Conservation (phyloP, 1,140 invertebrate species). For the Heliothis virescens region DNA sequence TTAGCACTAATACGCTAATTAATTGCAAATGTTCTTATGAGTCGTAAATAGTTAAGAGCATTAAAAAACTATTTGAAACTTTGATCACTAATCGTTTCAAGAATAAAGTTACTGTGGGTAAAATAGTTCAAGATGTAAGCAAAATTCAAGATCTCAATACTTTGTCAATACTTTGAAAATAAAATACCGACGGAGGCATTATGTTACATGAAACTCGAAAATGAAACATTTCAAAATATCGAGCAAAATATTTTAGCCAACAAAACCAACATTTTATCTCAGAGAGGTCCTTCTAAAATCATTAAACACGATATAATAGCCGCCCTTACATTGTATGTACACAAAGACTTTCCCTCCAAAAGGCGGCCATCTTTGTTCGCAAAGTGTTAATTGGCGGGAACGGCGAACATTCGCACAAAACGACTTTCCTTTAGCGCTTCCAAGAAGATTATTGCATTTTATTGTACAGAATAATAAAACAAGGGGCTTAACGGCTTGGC, state of each 20-base stretch:
- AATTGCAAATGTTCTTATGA: constrained; percentile 60
- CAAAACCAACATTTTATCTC: constrained; percentile 10
- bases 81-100: constrained; percentile 53
- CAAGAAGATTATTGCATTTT: constrained; percentile 52
- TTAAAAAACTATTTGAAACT: no score
- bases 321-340: constrained; percentile 52
- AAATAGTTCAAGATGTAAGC: no score
- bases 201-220: no score
- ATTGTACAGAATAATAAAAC: constrained; percentile 48
- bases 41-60: constrained; percentile 38
- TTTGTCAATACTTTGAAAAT: neutral
- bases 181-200: no score
- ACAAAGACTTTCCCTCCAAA: constrained; percentile 65
- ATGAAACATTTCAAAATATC: neutral
- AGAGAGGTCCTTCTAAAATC: constrained; percentile 51
- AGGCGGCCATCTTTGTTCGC: constrained; percentile 65
- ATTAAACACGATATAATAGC: constrained; percentile 69
- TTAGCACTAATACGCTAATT: constrained; percentile 70
- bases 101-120: no score
- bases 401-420: constrained; percentile 54
- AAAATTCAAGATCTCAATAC: neutral
- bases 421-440: constrained; percentile 49
- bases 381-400: constrained; percentile 79
- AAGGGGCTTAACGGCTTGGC: constrained; percentile 22
- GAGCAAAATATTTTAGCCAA: constrained; percentile 4